Evolutionary conservation across 2,113 vertebrate genomes (phyloP), one percentile per base, ranked within the genome.

Genomic region (Pyxicephalus adspersus): DNA sequence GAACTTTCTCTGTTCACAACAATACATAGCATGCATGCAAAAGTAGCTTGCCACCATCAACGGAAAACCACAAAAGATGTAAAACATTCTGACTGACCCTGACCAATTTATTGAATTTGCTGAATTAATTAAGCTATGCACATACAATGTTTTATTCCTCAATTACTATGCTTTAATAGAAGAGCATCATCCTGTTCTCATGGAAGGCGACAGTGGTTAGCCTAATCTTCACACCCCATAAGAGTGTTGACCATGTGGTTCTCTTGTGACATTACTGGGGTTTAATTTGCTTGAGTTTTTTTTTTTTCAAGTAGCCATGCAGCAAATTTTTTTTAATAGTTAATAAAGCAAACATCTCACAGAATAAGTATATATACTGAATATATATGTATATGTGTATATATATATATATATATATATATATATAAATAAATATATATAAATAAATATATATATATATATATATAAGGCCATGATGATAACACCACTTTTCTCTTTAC

Each of bases 1-100:
- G 28, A 31, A 31, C 57, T 51, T 76, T 26, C 19, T 74, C 54
- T 34, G 50, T 38, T 4, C 57, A 19, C 29, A 74, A 72, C 55
- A 75, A 45, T 28, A 63, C 73, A 64, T 51, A 63, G 34, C 54
- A 22, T 38, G 31, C 54, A 60, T 74, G 25, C 51, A 74, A 74
- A 58, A 58, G 71, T 60, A 34, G 70, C 58, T 75, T 15, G 25
- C 58, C 63, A 54, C 58, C 34, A 64, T 76, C 58, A 57, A 63
- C 38, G 26, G 58, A 57, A 45, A 38, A 75, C 54, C 23, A 13
- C 38, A 9, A 58, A 64, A 50, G 19, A 18, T 25, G 58, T 76
- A 76, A 76, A 76, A 51, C 45, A 76, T 76, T 61, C 58, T 76
- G 73, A 76, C 73, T 64, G 60, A 76, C 73, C 73, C 73, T 76